These are phyloP conservation scores for Bursaphelenchus okinawaensis DNA, from an alignment of 2,888 invertebrate species.

Conservation along the genomic window DNA sequence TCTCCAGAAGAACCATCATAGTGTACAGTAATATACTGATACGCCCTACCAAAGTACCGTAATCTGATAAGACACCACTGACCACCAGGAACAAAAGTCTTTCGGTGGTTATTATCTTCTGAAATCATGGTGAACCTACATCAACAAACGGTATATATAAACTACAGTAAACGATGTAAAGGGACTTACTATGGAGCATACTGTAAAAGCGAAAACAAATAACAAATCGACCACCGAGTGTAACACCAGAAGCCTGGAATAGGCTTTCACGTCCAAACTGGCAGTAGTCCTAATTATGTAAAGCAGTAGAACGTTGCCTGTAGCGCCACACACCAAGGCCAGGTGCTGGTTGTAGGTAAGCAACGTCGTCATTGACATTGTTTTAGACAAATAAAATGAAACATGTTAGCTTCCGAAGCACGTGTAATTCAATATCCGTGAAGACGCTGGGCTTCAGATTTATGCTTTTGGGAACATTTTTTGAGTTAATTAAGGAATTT, in stretches of 20 bases:
- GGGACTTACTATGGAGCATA: background rate
- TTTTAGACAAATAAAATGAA: background rate
- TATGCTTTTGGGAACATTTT: background rate
- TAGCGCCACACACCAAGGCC: background rate
- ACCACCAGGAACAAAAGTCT: background rate
- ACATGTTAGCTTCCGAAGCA: background rate
- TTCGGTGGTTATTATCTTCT: background rate
- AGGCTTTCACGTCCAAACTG: background rate
- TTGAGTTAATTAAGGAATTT: background rate
- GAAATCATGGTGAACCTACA: background rate
- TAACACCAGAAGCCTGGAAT: background rate
- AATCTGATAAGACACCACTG: background rate
- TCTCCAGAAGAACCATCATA: background rate
- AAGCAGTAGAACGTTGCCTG: background rate
- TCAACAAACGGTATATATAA: no score
- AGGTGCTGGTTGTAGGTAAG: background rate
- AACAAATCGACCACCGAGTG: conserved; percentile 2
- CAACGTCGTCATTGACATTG: background rate
- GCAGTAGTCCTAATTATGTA: conserved; percentile 1
- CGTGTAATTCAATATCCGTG: background rate
- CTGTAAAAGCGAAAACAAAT: background rate
- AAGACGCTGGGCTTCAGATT: background rate
- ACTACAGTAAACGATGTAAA: no score
- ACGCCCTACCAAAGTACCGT: background rate
- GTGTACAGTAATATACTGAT: background rate